A percentile compares a stretch with the other conserved stretches of the same genome.
Evolutionary conservation across 2,888 invertebrate species (phyloP).

Genomic region (Aelia acuminata): DNA sequence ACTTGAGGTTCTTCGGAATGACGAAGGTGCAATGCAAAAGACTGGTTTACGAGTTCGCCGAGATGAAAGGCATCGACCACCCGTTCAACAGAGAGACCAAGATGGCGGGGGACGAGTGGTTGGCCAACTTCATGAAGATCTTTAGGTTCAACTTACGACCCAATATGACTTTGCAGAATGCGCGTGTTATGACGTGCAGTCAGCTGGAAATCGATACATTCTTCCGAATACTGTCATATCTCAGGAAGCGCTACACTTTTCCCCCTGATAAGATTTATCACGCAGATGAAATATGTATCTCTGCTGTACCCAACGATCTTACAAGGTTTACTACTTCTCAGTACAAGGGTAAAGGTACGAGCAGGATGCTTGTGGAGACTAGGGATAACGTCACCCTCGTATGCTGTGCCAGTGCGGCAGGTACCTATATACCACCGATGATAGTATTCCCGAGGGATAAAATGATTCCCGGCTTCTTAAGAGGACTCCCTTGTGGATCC

Average conservation of each 20-base stretch:
- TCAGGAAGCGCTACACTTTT: neutral
- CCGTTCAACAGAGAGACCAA: constrained; percentile 55
- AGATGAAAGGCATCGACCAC: constrained; percentile 41
- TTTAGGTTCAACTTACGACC: constrained; percentile 21
- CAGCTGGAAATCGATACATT: constrained; percentile 39
- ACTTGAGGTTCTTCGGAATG: constrained; percentile 53
- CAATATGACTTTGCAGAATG: neutral
- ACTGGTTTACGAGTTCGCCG: constrained; percentile 53
- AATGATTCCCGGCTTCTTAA: constrained; percentile 48
- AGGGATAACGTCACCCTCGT: constrained; percentile 55
- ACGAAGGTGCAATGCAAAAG: constrained; percentile 53
- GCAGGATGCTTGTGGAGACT: constrained; percentile 31
- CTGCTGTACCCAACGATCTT: constrained; percentile 6
- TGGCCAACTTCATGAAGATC: constrained; percentile 36
- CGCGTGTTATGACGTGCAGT: neutral
- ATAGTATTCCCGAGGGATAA: constrained; percentile 48
- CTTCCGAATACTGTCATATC: neutral
- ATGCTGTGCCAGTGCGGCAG: constrained; percentile 51
- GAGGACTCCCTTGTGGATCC: constrained; percentile 49
- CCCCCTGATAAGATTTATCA: neutral
- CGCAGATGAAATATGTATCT: constrained; percentile 6
- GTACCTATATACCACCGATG: constrained; percentile 21
- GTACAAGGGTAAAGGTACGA: neutral
- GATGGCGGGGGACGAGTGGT: constrained; percentile 60
- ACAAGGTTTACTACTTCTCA: neutral